phyloP scores from a whole-genome alignment of 64 coral and sea anemone genomes.

The Stylophora pistillata region DNA sequence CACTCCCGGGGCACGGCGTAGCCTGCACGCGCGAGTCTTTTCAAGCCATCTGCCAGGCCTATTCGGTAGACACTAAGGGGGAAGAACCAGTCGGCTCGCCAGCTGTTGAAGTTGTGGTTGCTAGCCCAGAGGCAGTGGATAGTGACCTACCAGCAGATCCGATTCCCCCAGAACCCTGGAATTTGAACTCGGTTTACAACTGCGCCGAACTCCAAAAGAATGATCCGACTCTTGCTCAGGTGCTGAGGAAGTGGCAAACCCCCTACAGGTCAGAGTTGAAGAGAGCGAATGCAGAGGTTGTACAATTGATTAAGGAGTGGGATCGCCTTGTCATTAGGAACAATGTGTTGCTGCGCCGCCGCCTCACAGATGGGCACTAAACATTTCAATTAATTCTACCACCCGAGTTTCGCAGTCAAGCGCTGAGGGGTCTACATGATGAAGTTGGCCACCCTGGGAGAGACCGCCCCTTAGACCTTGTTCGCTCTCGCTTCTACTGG shows the following conservation, averaged over 20 bases:
- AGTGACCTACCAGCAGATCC: background rate
- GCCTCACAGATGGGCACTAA: conserved; percentile 26
- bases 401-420: background rate
- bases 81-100: background rate
- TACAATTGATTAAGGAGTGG: conserved; percentile 8
- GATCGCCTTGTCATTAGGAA: conserved; percentile 30
- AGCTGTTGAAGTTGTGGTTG: conserved; percentile 38
- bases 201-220: conserved; percentile 41
- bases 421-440: conserved; percentile 46
- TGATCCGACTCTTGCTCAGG: conserved; percentile 22
- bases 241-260: background rate
- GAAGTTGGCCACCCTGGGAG: conserved; percentile 48
- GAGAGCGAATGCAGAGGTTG: background rate
- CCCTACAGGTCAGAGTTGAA: background rate
- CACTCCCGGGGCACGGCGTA: background rate
- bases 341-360: conserved; percentile 25
- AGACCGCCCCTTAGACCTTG: conserved; percentile 27
- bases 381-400: conserved; percentile 57
- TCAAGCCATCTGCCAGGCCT: background rate
- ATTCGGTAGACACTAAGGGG: too few relatives aligned
- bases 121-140: conserved; percentile 24
- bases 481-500: conserved; percentile 46
- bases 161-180: too few relatives aligned
- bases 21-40: conserved; percentile 31
- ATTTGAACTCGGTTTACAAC: too few relatives aligned